Percentiles rank a stretch among this genome's conserved stretches.
phyloP scores from a whole-genome alignment of 2,113 vertebrate genomes.

The Cinclus mexicanus region DNA sequence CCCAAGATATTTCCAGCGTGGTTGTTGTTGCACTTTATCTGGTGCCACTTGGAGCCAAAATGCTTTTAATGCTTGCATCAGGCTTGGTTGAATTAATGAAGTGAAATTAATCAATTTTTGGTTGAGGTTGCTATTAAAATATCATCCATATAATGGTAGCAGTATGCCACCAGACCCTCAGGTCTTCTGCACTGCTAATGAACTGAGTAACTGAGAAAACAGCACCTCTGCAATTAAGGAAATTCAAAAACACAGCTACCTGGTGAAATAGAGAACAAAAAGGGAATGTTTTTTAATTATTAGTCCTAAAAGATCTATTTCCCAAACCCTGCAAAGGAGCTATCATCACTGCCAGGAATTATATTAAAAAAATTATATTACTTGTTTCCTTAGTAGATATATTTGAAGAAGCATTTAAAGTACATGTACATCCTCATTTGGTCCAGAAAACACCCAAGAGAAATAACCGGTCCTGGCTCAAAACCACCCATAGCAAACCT shows the following conservation, averaged over 20 bases:
- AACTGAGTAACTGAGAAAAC: constrained; percentile 47
- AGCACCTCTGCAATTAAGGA: not conserved
- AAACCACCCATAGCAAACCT: not conserved
- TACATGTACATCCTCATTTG: not conserved
- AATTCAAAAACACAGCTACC: not conserved
- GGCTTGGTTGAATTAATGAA: not conserved
- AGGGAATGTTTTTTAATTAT: not conserved
- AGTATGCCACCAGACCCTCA: not conserved
- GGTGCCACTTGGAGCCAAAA: not conserved
- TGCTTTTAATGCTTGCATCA: not conserved
- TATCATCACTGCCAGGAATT: not conserved
- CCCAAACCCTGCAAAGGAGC: not conserved
- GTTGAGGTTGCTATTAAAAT: not conserved
- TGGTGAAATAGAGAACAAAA: not conserved
- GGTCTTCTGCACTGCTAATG: constrained; percentile 53
- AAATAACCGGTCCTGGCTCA: not conserved
- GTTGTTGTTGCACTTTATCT: no score
- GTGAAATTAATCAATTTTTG: no score
- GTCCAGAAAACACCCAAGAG: not conserved
- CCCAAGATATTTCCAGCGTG: not conserved
- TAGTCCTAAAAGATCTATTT: not conserved
- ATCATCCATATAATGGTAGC: not conserved
- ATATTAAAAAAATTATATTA: not conserved
- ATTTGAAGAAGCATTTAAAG: not conserved
- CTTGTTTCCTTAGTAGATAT: not conserved